Evolutionary conservation across 2,797 vertebrate species (phyloP), one percentile per base, ranked within the genome.

Genomic region (Sus cebifrons): DNA sequence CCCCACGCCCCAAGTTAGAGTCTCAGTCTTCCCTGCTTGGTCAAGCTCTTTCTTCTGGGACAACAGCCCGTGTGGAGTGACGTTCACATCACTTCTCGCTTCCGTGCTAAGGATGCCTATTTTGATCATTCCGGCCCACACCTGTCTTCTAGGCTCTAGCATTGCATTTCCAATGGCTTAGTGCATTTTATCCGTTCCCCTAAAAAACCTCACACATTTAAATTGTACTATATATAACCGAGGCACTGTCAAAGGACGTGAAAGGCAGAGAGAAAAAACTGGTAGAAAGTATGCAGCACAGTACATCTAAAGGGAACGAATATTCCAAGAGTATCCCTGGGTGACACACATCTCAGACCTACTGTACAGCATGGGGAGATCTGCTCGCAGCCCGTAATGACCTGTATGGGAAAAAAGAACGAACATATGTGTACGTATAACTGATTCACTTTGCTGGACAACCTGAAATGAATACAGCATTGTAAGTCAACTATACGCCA

Each of bases 221-320:
- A 93, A 94, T 83, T 95, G 20, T 2, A 91, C n/a, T 94, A 62
- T 83, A 82, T 85, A 78, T 88, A 96, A 84, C 54, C 91, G 75
- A 91, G 27, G 7, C 52, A n/a, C 71, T 58, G 60, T 85, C 40
- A 88, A 85, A 78, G 64, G 17, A 60, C 21, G 71, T 97, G 49
- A 79, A 89, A 58, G 86, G 18, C 14, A 70, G 92, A 86, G 87
- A 73, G 73, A 85, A 83, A 94, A 89, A 93, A 15, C 56, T 90
- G 12, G 91, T 49, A 11, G 18, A 64, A 88, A 92, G 21, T 77
- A 70, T 15, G 10, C 25, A 88, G 25, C 68, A 85, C 20, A 78
- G 87, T 81, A 29, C 13, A 44, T 73, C 60, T 73, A 75, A 94
- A 64, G 44, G 68, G 49, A 74, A 58, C 3, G 16, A 12, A 65